Base-by-base conservation (phyloP, 2,113 vertebrate genomes). In the Hippocampus mohnikei region DNA sequence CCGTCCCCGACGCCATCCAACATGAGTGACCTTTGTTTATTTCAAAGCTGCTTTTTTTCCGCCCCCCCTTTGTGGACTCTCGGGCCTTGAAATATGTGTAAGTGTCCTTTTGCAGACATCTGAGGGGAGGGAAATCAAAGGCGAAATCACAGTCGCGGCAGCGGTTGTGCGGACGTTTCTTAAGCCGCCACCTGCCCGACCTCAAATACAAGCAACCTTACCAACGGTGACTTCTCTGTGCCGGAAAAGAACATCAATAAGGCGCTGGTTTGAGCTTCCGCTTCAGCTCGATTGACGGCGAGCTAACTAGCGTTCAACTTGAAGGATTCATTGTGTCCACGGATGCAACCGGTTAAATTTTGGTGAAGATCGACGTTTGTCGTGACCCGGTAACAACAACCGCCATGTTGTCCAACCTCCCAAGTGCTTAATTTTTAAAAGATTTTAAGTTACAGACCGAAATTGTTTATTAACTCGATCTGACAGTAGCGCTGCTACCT, bases 71-170 rank as follows among this genome's bases (percentile, higher is more conserved):
- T 96, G 94, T 97, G 95, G 95, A 95, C 94, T 93, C 93, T 91
- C 84, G 89, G 93, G 93, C 90, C 92, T 94, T 99, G 94, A 99
- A 96, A 98, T 97, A 96, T 96, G 95, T 96, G 98, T 96, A 94
- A 94, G 93, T 95, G 95, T 95, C 95, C 94, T 93, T 98, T 98
- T 98, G 94, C 92, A 94, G 93, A 92, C 93, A 93, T 94, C 94
- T 93, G 86, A 96, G 85, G 91, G 92, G 85, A 91, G 92, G 88
- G 92, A 83, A 96, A 96, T 98, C 95, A 98, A 97, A 97, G 95
- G 89, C 83, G 77, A 87, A 93, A 91, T 88, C 92, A 92, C 87
- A 90, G 76, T 80, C 81, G 84, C 89, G 83, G 94, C 93, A 88
- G 88, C 87, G 4, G 88, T 70, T 73, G 89, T 89, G 86, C 92